These are phyloP conservation scores for Ochropacha duplaris DNA, from an alignment of 2,888 invertebrate genomes.

Conservation along the genomic window DNA sequence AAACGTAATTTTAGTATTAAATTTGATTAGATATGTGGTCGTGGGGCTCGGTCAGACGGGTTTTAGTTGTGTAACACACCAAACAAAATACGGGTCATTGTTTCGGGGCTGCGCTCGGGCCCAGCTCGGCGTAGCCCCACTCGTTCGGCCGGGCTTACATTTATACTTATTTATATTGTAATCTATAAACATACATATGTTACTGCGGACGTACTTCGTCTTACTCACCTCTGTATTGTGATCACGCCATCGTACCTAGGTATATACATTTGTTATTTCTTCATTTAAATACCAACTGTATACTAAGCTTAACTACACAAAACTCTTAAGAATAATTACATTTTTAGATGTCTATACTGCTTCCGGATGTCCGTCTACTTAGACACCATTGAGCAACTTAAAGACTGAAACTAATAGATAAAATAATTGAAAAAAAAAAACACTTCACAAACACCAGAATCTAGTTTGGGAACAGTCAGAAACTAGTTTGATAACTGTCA, in stretches of 20 bases:
- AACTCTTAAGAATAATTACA: not conserved
- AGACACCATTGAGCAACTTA: constrained; percentile 1
- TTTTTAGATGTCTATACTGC: not conserved
- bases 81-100: constrained; percentile 78
- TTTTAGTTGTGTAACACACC: constrained; percentile 72
- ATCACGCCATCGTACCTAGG: not conserved
- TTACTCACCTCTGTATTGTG: constrained; percentile 38
- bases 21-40: constrained; percentile 75
- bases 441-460: no score
- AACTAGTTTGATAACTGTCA: not conserved
- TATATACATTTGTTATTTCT: not conserved
- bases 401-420: not conserved
- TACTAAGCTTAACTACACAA: not conserved
- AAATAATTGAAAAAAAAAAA: no score
- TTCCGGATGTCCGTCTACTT: constrained; percentile 4
- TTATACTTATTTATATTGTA: constrained; percentile 73
- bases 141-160: constrained; percentile 53
- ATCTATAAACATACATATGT: constrained; percentile 66
- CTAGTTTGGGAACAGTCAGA: no score
- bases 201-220: constrained; percentile 53
- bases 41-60: constrained; percentile 65
- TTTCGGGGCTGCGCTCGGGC: constrained; percentile 57
- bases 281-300: not conserved
- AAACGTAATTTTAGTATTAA: constrained; percentile 80
- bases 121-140: constrained; percentile 55